phyloP scores from a whole-genome alignment of 2,888 invertebrate species.

The Limnephilus marmoratus region DNA sequence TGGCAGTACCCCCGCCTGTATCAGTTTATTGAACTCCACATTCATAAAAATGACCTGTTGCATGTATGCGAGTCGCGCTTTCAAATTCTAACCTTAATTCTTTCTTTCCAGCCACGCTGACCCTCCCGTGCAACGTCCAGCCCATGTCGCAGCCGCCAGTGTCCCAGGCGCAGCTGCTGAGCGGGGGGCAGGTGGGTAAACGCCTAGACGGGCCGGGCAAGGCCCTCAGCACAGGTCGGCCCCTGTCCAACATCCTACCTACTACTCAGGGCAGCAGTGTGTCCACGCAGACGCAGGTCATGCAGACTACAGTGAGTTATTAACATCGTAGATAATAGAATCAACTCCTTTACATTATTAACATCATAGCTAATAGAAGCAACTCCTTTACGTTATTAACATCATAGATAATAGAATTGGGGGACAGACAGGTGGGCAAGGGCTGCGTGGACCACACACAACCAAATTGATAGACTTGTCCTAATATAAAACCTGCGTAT shows the following conservation, averaged over 20 bases:
- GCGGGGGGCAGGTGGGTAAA: conserved; percentile 2
- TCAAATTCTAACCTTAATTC: background rate
- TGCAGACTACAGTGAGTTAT: conserved; percentile 70
- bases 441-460: too few relatives aligned
- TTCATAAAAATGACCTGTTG: too few relatives aligned
- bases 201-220: conserved; percentile 49
- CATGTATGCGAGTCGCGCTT: too few relatives aligned
- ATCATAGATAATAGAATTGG: too few relatives aligned
- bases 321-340: background rate
- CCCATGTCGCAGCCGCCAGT: conserved; percentile 67
- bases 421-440: too few relatives aligned
- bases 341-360: background rate
- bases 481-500: too few relatives aligned
- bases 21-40: too few relatives aligned
- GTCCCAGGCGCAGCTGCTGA: conserved; percentile 43
- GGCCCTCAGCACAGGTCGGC: conserved; percentile 59
- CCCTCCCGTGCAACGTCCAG: conserved; percentile 74
- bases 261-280: conserved; percentile 79
- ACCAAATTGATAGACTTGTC: too few relatives aligned
- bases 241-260: conserved; percentile 80
- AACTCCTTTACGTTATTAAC: too few relatives aligned
- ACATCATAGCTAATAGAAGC: too few relatives aligned
- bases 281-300: conserved; percentile 86
- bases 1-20: too few relatives aligned
- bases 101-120: conserved; percentile 69